Conservation (phyloP, 2,113 vertebrate genomes). For the Ahaetulla prasina region DNA sequence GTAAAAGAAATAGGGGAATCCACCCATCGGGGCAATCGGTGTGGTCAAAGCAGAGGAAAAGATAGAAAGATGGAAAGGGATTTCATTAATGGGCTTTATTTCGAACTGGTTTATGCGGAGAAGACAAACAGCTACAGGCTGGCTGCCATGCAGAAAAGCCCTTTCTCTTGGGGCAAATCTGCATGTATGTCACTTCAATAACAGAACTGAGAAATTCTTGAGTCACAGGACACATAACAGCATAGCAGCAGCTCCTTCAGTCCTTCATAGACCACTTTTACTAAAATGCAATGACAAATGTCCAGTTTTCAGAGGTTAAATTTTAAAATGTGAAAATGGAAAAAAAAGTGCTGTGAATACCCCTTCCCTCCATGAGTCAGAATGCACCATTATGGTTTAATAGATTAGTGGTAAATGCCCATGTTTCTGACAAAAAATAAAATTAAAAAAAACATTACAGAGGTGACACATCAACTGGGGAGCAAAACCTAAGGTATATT, state of each 20-base stretch:
- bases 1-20: neutral
- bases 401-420: too few relatives aligned
- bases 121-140: neutral
- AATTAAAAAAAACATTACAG: neutral
- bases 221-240: neutral
- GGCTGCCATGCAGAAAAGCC: neutral
- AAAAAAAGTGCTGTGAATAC: neutral
- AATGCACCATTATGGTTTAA: neutral
- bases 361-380: neutral
- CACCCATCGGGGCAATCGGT: neutral
- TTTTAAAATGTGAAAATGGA: neutral
- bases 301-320: neutral
- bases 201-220: neutral
- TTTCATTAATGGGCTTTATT: neutral
- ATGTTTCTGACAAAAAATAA: neutral
- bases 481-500: neutral
- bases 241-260: neutral
- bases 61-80: neutral
- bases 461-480: neutral
- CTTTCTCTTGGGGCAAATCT: neutral
- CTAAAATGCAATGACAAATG: neutral
- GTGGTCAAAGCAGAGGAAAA: neutral
- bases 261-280: neutral
- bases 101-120: neutral
- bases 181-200: neutral